Base-by-base conservation (phyloP, 2,797 vertebrate species). In the Tiaroga cobitis region DNA sequence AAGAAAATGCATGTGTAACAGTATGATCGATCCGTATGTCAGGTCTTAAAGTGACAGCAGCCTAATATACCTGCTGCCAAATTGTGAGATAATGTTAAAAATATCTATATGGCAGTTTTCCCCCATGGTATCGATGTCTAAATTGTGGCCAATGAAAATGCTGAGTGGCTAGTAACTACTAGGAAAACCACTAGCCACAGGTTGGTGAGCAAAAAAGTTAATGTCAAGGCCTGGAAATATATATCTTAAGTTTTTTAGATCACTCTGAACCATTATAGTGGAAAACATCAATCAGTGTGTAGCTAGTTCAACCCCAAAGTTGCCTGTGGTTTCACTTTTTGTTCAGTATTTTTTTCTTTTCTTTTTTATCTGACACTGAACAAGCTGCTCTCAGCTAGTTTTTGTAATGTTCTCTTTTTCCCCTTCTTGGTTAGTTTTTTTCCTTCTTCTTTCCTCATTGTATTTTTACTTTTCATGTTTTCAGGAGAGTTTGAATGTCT, bases 351-450 rank as follows among this genome's bases (percentile, higher is more conserved):
- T 75, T 21, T 24, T 56, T 24, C 0, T 2, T 51, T 18, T 4
- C 0, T 49, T 51, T 59, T 24, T 39, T n/a, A 49, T 34, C 43
- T 9, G 11, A 37, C 63, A 46, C 21, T 80, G 26, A 80, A 67
- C 61, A 80, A n/a, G 63, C 18, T 51, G 29, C 21, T 51, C 6
- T 80, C 80, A 59, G 74, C 74, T 69, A 68, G 19, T 54, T 49
- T 24, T 70, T 69, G 79, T 68, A 37, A 80, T 21, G 11, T 61
- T 43, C 29, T 61, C 13, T 16, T 18, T 41, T 82, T 18, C 32
- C 2, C 18, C 69, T 72, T 8, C n/a, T 56, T 59, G 16, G 21
- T 43, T 43, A 1, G 6, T 34, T 74, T 34, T 74, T 51, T 46
- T 29, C 2, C 15, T 3, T 9, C 26, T 4, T 34, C 24, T 43